These are phyloP conservation scores for Eugnorisma glareosa DNA, from an alignment of 2,888 invertebrate species.

Conservation along the genomic window DNA sequence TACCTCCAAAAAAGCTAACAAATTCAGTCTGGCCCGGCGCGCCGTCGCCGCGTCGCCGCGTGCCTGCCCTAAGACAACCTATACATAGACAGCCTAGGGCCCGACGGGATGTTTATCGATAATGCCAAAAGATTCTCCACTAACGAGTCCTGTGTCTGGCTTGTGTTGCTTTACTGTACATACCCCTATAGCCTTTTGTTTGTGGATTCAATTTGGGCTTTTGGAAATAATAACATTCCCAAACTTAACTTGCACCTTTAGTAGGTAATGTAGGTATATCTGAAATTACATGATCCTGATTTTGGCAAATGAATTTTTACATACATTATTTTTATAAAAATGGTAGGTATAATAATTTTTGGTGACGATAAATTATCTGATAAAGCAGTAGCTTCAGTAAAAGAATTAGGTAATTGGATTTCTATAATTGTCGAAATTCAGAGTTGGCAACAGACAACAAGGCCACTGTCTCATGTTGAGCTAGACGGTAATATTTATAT, in stretches of 20 bases:
- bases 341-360: background rate
- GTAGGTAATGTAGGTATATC: too few relatives aligned
- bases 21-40: constrained; percentile 77
- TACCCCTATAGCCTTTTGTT: constrained; percentile 54
- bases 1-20: constrained; percentile 81
- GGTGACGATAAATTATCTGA: constrained; percentile 9
- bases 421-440: constrained; percentile 48
- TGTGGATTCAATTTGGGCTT: constrained; percentile 43
- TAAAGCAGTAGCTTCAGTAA: constrained; percentile 27
- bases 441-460: constrained; percentile 56
- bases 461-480: constrained; percentile 56
- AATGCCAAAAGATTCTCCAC: constrained; percentile 71
- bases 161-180: constrained; percentile 60
- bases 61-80: constrained; percentile 89
- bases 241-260: constrained; percentile 31
- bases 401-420: constrained; percentile 53
- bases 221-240: constrained; percentile 30
- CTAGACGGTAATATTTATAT: constrained; percentile 42
- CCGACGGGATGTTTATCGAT: constrained; percentile 78
- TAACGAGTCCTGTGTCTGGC: constrained; percentile 72
- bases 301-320: constrained; percentile 5
- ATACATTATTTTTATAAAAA: background rate
- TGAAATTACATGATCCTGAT: constrained; percentile 8
- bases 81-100: constrained; percentile 86
- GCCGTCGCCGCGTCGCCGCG: constrained; percentile 73